A percentile compares a stretch with the other conserved stretches of the same genome.
phyloP scores from a whole-genome alignment of 2,888 invertebrate species.

The Rotaria magnacalcarata region DNA sequence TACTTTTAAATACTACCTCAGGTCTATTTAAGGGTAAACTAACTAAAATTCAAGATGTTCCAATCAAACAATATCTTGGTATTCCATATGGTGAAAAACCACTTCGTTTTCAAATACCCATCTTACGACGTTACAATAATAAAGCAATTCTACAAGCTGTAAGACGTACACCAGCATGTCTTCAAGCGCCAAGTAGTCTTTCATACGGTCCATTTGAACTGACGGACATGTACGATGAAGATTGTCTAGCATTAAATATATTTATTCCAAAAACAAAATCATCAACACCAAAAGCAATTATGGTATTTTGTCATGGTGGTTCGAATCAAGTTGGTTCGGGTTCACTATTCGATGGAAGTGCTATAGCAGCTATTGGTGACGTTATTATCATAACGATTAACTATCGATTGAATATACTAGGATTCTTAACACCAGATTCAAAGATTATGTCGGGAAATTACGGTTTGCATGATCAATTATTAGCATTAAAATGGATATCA shows the following conservation, averaged over 20 bases:
- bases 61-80: constrained; percentile 36
- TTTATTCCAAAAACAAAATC: constrained; percentile 36
- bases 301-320: constrained; percentile 41
- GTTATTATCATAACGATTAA: constrained; percentile 42
- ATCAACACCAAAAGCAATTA: constrained; percentile 7
- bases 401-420: constrained; percentile 40
- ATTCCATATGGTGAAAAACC: constrained; percentile 45
- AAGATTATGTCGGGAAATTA: constrained; percentile 37
- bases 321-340: constrained; percentile 39
- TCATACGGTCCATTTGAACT: constrained; percentile 41
- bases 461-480: constrained; percentile 43
- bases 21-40: constrained; percentile 35
- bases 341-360: constrained; percentile 39
- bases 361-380: constrained; percentile 40
- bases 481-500: constrained; percentile 42
- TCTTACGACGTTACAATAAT: neutral
- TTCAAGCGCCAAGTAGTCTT: constrained; percentile 25
- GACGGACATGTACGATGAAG: constrained; percentile 37
- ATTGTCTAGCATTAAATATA: constrained; percentile 42
- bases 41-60: neutral
- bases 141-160: neutral
- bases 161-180: constrained; percentile 6
- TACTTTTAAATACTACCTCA: constrained; percentile 11
- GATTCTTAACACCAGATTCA: constrained; percentile 9
- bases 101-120: constrained; percentile 27